Conservation (phyloP, 2,888 invertebrate genomes). For the Cephus nigrinus region DNA sequence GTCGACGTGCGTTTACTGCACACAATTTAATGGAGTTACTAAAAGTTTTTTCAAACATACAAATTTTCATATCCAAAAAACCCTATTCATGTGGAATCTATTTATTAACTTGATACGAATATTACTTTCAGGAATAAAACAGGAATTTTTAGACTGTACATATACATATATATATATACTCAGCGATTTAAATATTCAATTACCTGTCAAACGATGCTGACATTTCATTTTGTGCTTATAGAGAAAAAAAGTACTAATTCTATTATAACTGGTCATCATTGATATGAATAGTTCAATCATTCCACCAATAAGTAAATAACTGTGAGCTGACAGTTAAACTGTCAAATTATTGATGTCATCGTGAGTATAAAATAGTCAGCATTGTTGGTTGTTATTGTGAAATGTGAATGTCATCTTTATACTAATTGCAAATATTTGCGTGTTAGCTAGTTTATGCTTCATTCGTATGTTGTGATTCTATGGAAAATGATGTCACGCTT, state of each 20-base stretch:
- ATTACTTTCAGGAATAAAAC: background rate
- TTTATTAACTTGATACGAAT: constrained; percentile 5
- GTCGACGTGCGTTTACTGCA: background rate
- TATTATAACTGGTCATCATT: background rate
- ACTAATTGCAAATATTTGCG: background rate
- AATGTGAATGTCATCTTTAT: background rate
- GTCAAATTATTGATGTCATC: background rate
- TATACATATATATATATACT: background rate
- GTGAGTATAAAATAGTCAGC: background rate
- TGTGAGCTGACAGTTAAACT: background rate
- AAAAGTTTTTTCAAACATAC: constrained; percentile 1
- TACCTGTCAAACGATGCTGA: background rate
- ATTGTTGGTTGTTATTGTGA: background rate
- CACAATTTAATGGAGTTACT: background rate
- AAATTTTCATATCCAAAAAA: constrained; percentile 8
- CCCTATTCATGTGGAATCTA: background rate
- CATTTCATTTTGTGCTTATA: background rate
- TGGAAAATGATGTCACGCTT: background rate
- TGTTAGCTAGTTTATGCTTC: background rate
- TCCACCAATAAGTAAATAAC: background rate
- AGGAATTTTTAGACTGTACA: background rate
- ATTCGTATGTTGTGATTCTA: background rate
- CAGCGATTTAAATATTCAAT: background rate
- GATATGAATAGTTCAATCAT: background rate
- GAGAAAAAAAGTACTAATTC: background rate